A percentile compares a stretch with the other conserved stretches of the same genome.
Conservation (phyloP, 2,113 vertebrate species). For the Osmerus mordax region DNA sequence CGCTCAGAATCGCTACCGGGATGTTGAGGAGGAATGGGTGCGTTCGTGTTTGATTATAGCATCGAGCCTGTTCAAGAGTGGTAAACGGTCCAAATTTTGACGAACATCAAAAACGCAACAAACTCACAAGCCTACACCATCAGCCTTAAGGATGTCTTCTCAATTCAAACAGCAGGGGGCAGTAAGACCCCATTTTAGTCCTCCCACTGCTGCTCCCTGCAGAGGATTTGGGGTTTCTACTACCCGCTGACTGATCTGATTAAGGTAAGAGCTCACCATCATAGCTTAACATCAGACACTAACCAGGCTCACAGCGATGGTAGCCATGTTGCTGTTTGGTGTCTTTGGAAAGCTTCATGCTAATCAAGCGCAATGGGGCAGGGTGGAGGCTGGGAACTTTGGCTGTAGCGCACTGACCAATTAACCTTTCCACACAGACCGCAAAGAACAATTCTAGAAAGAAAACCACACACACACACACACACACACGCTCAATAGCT, state of each 20-base stretch:
- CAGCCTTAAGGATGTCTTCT: background rate
- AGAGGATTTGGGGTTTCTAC: background rate
- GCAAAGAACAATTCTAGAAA: background rate
- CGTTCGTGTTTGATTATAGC: too few species aligned
- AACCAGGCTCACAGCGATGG: too few species aligned
- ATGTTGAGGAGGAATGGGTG: too few species aligned
- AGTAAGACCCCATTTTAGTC: constrained; percentile 40
- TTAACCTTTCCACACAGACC: too few species aligned
- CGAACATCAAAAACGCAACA: too few species aligned
- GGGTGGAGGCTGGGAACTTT: background rate
- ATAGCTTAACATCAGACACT: background rate
- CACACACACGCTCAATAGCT: background rate
- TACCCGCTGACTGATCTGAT: background rate
- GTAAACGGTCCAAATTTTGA: too few species aligned
- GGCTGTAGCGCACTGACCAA: background rate
- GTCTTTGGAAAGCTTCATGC: too few species aligned
- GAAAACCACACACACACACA: background rate
- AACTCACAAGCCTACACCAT: too few species aligned
- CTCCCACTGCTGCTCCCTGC: background rate
- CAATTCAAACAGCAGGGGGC: constrained; percentile 53
- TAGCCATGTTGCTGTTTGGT: too few species aligned
- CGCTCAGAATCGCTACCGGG: too few species aligned
- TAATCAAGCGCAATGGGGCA: too few species aligned
- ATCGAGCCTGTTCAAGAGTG: too few species aligned
- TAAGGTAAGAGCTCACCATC: background rate